Conservation (phyloP, 1,140 invertebrate species). For the Trachymyrmex cornetzi region DNA sequence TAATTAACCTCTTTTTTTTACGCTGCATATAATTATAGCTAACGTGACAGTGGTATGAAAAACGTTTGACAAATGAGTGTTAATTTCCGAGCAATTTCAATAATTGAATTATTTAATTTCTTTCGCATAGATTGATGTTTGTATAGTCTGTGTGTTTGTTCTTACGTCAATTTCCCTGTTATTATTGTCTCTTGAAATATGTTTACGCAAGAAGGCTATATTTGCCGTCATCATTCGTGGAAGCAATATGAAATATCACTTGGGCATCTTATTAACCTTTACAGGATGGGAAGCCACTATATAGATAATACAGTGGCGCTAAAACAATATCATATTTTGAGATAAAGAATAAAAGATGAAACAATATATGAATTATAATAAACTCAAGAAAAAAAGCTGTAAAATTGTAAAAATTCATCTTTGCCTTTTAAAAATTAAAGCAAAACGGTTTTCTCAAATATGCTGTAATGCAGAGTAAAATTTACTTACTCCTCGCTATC, state of each 20-base stretch:
- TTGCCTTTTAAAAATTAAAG: not conserved
- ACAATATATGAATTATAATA: too few relatives aligned
- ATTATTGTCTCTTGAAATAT: constrained; percentile 22
- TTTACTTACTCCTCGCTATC: not conserved
- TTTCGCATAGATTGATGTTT: not conserved
- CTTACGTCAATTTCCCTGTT: constrained; percentile 33
- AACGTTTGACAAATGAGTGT: constrained; percentile 5
- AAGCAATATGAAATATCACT: not conserved
- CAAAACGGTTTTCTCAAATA: not conserved
- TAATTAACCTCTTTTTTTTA: not conserved
- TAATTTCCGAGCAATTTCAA: not conserved
- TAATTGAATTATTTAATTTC: constrained; percentile 11
- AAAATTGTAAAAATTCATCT: too few relatives aligned
- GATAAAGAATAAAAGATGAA: too few relatives aligned
- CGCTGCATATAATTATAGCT: not conserved
- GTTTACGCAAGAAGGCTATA: constrained; percentile 14
- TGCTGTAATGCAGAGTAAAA: not conserved
- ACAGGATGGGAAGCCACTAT: too few relatives aligned
- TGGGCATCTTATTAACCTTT: not conserved
- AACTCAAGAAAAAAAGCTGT: too few relatives aligned
- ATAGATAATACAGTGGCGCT: too few relatives aligned
- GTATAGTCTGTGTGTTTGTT: constrained; percentile 19
- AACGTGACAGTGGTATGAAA: not conserved
- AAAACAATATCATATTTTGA: too few relatives aligned
- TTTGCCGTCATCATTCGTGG: not conserved